Percentiles rank a stretch among this genome's conserved stretches.
phyloP scores from a whole-genome alignment of 2,888 invertebrate species.

The Calameuta filiformis region DNA sequence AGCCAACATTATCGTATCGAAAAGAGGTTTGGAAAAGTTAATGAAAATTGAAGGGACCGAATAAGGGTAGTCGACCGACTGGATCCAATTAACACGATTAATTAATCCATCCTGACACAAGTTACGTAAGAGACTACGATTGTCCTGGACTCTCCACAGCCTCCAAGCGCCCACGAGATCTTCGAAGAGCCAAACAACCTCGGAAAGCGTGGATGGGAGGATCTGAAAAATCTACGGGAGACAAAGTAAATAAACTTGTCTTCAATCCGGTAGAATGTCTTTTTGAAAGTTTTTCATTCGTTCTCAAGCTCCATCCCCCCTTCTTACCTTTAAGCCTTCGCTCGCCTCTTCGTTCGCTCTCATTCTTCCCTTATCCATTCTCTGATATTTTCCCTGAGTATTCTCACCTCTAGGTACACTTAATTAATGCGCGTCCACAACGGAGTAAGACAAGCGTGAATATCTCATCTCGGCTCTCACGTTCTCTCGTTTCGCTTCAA shows the following conservation, averaged over 20 bases:
- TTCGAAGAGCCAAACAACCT: not conserved
- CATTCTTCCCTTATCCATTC: not conserved
- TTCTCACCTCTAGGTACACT: not conserved
- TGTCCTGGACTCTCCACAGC: not conserved
- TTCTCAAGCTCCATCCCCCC: not conserved
- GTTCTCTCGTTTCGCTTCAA: not conserved
- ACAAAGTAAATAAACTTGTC: not conserved
- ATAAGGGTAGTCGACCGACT: not conserved
- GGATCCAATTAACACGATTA: constrained; percentile 13
- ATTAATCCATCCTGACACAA: constrained; percentile 12
- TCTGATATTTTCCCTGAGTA: not conserved
- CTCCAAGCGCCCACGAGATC: not conserved
- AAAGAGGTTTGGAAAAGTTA: not conserved
- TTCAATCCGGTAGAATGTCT: not conserved
- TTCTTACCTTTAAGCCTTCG: not conserved
- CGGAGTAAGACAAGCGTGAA: constrained; percentile 24
- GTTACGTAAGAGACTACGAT: not conserved
- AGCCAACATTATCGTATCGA: not conserved
- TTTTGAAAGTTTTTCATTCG: constrained; percentile 22
- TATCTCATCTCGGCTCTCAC: not conserved
- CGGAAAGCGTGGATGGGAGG: not conserved
- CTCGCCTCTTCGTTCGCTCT: not conserved
- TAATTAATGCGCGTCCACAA: constrained; percentile 2
- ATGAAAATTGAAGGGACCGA: not conserved
- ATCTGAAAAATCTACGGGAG: not conserved